Conservation (phyloP, 2,888 invertebrate genomes). For the Lottia gigantea region DNA sequence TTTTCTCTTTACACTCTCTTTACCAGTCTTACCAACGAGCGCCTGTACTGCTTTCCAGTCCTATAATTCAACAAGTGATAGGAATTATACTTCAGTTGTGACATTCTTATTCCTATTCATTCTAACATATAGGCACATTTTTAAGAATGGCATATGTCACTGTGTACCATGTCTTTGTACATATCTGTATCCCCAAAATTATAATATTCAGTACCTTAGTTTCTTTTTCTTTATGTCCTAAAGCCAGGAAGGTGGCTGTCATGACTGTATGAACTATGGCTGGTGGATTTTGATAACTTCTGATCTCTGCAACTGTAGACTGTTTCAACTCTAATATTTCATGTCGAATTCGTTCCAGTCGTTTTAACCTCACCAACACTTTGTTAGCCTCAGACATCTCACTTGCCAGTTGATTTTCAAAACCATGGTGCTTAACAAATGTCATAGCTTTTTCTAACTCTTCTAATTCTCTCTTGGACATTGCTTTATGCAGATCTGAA, state of each 20-base stretch:
- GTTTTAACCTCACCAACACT: slow-evolving; percentile 47
- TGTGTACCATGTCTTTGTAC: too few species aligned
- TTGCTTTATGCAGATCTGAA: slow-evolving; percentile 57
- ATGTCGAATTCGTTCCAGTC: slow-evolving; percentile 52
- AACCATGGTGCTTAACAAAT: slow-evolving; percentile 57
- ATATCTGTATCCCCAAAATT: too few species aligned
- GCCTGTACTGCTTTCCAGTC: slow-evolving; percentile 64
- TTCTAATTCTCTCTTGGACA: slow-evolving; percentile 54
- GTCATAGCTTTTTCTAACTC: slow-evolving; percentile 61
- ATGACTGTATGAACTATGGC: slow-evolving; percentile 62
- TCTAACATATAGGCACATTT: too few species aligned
- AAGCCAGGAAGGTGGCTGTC: slow-evolving; percentile 62
- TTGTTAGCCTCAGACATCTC: slow-evolving; percentile 60
- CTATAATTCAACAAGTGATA: slow-evolving; percentile 32
- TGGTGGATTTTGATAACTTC: slow-evolving; percentile 64
- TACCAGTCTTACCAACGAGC: slow-evolving; percentile 65
- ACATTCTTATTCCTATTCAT: too few species aligned
- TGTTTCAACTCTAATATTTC: slow-evolving; percentile 62
- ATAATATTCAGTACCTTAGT: slow-evolving; percentile 50
- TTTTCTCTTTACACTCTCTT: slow-evolving; percentile 62
- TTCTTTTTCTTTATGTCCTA: slow-evolving; percentile 62
- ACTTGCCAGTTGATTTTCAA: slow-evolving; percentile 54
- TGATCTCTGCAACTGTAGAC: slow-evolving; percentile 65
- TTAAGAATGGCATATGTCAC: too few species aligned
- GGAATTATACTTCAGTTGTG: too few species aligned